Evolutionary conservation across 2,797 vertebrate species (phyloP), one percentile per base, ranked within the genome.

Genomic region (Peromyscus nudipes): DNA sequence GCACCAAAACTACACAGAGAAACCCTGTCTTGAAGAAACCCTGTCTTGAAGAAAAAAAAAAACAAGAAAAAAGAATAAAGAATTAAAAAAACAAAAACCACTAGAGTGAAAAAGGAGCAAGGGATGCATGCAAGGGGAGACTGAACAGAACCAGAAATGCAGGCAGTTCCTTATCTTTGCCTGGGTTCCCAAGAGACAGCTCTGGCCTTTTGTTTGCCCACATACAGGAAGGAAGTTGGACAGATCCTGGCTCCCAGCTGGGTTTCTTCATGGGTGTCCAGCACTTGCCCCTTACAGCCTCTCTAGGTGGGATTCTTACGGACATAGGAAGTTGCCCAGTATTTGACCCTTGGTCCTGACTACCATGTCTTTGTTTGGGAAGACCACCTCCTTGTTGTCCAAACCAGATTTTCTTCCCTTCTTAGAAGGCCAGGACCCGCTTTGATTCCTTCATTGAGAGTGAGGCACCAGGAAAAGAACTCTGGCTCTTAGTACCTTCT

Each of bases 301-400:
- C 67, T 94, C 90, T 55, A 83, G 69, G 52, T 94, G 43, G 79
- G 64, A 75, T 95, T 96, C 75, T 83, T 23, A 57, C 21, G 77
- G 65, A 69, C 76, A 81, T 9, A 71, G 62, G 52, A 43, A 92
- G 64, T 29, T 71, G 82, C 77, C 92, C 57, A 6, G 37, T 55
- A 21, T 75, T 69, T 92, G 67, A 31, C 46, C 64, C 62, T 82
- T 69, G 40, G 5, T 80, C 64, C 73, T 75, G 16, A 31, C 57
- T 49, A 34, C 43, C 11, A 25, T 17, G 67, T 90, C 77, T 81
- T 95, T 37, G n/a, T 71, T 73, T 75, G 27, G 49, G 80, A 62
- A 94, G 64, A 46, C 19, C 9, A 64, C 80, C 71, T 60, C 89
- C 49, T 93, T 29, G 2, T 85, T 95, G 37, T 29, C 80, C 92